Base-by-base conservation (phyloP, 1,140 invertebrate species). In the Diploscapter pachys region DNA sequence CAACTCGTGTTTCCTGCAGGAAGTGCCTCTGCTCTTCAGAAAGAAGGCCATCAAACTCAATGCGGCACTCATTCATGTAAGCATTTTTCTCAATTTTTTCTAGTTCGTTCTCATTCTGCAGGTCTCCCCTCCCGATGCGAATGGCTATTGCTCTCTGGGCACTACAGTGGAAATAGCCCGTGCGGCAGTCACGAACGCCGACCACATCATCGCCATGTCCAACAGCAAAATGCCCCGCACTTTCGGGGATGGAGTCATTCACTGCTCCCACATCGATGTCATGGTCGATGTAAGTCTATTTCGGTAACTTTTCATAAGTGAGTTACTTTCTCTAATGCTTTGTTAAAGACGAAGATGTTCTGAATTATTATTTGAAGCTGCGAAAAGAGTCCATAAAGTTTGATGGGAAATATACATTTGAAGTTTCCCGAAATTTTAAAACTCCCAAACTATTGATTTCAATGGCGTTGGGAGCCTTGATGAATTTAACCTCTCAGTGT, bases 141-240 rank as follows among this genome's bases (percentile, higher is more conserved):
- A 94, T 83, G 94, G 94, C 4, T 96, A 91, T 85, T 95, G 93
- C 86, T 93, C 92, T 49, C 87, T 96, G 9, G 94, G 94, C 11
- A 94, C 93, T 1, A 94, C 93, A 80, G 93, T 96, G 0, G 94
- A 96, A 85, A 93, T 92, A 84, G 92, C 93, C 0, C 88, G 93
- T 75, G 90, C 93, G 5, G 94, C 92, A 1, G 85, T 95, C 8
- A 89, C 91, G 65, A 90, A 94, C 87, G 92, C 93, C 3, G 93
- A 95, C 87, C 89, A 90, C 69, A 94, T 96, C 82, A 90, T 95
- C 82, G 87, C 80, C 5, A 85, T 88, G 90, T 90, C 95, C 0
- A 96, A 96, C 85, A 89, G 89, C 4, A 88, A 92, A 80, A 91
- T 96, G 91, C 94, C 94, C 0, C 89, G 93, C 49, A 94, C 93